A percentile compares a stretch with the other conserved stretches of the same genome.
Conservation (phyloP, 2,888 invertebrate species). For the Oasisia sp. region DNA sequence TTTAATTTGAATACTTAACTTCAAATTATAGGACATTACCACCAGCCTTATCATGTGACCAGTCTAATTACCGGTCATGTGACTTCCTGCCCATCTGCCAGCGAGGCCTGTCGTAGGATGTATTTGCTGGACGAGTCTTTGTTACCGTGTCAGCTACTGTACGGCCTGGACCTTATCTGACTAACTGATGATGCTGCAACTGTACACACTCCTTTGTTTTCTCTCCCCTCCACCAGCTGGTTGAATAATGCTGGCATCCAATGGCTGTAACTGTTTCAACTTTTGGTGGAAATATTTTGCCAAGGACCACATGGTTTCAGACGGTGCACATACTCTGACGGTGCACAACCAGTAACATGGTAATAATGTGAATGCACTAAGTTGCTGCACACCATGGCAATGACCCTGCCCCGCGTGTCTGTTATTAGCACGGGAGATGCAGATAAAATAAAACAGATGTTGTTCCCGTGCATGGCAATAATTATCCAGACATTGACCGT, state of each 20-base stretch:
- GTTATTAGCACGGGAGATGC: neutral
- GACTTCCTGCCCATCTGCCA: slow-evolving; percentile 17
- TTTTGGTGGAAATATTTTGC: neutral
- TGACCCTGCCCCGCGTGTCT: neutral
- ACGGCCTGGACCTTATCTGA: neutral
- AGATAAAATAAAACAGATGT: slow-evolving; percentile 9
- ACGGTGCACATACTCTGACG: neutral
- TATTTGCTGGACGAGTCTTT: neutral
- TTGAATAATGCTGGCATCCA: neutral
- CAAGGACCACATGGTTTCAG: neutral
- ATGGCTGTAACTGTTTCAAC: neutral
- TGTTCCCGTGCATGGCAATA: neutral
- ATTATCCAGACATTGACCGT: neutral
- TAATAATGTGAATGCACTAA: neutral
- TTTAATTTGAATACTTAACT: neutral
- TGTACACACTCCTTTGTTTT: neutral
- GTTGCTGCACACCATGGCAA: neutral
- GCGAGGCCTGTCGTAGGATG: neutral
- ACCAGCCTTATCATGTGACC: neutral
- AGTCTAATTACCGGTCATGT: neutral
- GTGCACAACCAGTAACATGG: neutral
- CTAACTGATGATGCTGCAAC: neutral
- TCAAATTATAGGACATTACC: neutral
- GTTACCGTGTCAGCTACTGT: neutral
- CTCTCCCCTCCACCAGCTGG: neutral